Evolutionary conservation across 2,113 vertebrate species (phyloP), one percentile per base, ranked within the genome.

Genomic region (Amblyopsis rosae): DNA sequence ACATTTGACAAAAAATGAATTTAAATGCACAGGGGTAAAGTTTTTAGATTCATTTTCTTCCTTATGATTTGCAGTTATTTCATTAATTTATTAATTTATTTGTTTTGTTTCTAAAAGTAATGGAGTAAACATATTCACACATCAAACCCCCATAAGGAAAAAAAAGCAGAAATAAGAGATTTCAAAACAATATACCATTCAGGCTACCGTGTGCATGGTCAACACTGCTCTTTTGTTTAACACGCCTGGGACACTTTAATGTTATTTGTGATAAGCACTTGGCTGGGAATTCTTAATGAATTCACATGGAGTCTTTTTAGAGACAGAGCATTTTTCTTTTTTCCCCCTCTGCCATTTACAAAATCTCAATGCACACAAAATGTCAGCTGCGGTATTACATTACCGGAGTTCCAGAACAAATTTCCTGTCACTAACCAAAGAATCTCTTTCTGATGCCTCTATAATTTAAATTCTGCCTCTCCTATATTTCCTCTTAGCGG

Each of bases 301-400:
- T 82, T 87, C 73, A 81, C 65, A 67, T 59, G 59, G 72, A 64
- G 61, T 69, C 62, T 77, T 68, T 79, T 81, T 51, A 73, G 57
- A 70, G 70, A 71, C 62, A 65, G 69, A 63, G 58, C 75, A 83
- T 86, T 82, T 80, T 87, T 87, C 62, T 76, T 72, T 81, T 72
- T 79, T 56, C 46, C 26, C 17, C 5, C 47, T 54, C 45, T 61
- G 76, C 85, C 82, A 87, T 86, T 91, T 84, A 77, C 75, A 75
- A 77, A 85, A 85, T 82, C 82, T 86, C 86, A 86, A 86, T 72
- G 68, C 72, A 77, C 19, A 68, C 77, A 72, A 90, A 90, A 90
- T 87, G 89, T 90, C 90, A 90, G 88, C 82, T 60, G 62, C 82
- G 82, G 83, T 86, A 89, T 89, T 83, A 81, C 76, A 88, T 89